phyloP scores from a whole-genome alignment of 2,797 vertebrate genomes.

The Rhabdomys pumilio region DNA sequence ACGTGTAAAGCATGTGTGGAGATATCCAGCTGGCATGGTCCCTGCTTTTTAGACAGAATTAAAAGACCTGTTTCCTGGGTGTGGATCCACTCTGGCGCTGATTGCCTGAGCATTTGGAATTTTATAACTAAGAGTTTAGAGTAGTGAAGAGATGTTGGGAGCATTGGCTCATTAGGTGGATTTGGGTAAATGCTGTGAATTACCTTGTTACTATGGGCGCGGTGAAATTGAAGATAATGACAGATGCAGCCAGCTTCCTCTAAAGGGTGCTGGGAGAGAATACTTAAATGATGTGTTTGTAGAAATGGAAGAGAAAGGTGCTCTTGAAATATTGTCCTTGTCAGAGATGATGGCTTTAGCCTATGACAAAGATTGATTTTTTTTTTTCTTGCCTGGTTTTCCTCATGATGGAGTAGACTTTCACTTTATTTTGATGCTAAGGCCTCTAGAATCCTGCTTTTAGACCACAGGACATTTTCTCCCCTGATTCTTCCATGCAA shows the following conservation, averaged over 20 bases:
- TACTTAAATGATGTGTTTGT: slow-evolving; percentile 54
- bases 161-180: slow-evolving; percentile 37
- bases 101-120: slow-evolving; percentile 54
- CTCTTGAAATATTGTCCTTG: slow-evolving; percentile 34
- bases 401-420: background rate
- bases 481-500: background rate
- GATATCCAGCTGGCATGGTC: background rate
- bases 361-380: background rate
- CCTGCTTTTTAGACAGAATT: background rate
- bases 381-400: slow-evolving; percentile 53
- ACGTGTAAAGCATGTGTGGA: background rate
- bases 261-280: slow-evolving; percentile 25
- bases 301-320: slow-evolving; percentile 14
- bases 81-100: slow-evolving; percentile 30
- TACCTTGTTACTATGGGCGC: slow-evolving; percentile 21
- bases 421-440: background rate
- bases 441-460: slow-evolving; percentile 31
- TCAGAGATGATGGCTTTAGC: slow-evolving; percentile 4
- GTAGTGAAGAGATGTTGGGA: slow-evolving; percentile 40
- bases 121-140: slow-evolving; percentile 67
- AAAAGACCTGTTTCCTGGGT: slow-evolving; percentile 32
- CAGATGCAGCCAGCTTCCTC: slow-evolving; percentile 11
- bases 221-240: slow-evolving; percentile 67
- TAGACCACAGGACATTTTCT: slow-evolving; percentile 19
- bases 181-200: slow-evolving; percentile 47